Percentiles rank a stretch among this genome's conserved stretches.
Evolutionary conservation across 2,113 vertebrate genomes (phyloP).

Genomic region (Malurus elegans): DNA sequence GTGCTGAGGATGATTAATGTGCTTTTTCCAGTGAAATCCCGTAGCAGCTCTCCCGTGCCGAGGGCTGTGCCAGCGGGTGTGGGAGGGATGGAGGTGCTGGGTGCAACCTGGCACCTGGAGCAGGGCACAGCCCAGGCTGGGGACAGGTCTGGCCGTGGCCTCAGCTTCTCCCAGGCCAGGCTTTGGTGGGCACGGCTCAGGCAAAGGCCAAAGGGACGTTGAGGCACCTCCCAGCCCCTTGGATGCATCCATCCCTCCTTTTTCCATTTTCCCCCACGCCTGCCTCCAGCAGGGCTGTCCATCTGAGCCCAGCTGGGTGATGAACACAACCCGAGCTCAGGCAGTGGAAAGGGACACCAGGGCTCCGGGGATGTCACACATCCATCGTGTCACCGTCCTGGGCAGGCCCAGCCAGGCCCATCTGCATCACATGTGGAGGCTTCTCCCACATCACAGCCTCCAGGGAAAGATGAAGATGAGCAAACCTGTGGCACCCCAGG

Average conservation of each 20-base stretch:
- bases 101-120: background rate
- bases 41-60: background rate
- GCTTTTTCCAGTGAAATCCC: background rate
- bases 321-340: background rate
- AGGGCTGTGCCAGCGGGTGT: background rate
- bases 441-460: accelerated
- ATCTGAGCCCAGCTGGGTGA: background rate
- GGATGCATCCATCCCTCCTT: background rate
- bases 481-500: background rate
- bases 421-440: background rate
- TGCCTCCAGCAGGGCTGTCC: background rate
- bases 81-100: accelerated
- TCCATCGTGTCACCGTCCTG: accelerated
- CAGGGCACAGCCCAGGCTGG: background rate
- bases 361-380: background rate
- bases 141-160: background rate
- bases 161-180: background rate
- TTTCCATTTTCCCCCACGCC: accelerated
- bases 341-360: background rate
- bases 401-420: background rate
- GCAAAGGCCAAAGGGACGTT: background rate
- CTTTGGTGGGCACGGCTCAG: background rate
- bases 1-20: background rate
- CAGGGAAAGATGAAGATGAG: background rate
- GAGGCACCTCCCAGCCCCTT: background rate